Percentiles rank a stretch among this genome's conserved stretches.
These are phyloP conservation scores for Nymphalis urticae DNA, from an alignment of 2,888 invertebrate genomes.

Conservation along the genomic window DNA sequence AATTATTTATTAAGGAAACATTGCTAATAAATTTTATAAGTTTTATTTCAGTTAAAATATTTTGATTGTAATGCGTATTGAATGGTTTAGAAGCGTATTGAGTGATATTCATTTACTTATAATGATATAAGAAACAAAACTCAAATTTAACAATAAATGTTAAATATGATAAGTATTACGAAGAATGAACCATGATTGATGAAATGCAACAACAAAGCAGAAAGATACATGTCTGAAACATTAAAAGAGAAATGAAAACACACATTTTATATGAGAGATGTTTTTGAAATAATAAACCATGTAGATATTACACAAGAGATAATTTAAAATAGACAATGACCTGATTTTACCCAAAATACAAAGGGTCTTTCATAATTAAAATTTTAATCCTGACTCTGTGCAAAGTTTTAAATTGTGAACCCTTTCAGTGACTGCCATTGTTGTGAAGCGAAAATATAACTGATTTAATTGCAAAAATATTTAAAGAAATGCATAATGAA, in stretches of 20 bases:
- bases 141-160: too few relatives aligned
- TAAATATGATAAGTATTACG: background rate
- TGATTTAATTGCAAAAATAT: constrained; percentile 20
- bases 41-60: too few relatives aligned
- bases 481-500: constrained; percentile 14
- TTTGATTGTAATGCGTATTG: too few relatives aligned
- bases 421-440: constrained; percentile 30
- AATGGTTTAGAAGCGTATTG: too few relatives aligned
- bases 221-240: too few relatives aligned
- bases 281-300: background rate
- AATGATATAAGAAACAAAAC: too few relatives aligned
- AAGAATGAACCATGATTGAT: too few relatives aligned
- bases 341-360: constrained; percentile 26
- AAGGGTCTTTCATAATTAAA: constrained; percentile 37
- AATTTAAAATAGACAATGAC: constrained; percentile 31
- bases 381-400: constrained; percentile 39
- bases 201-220: too few relatives aligned
- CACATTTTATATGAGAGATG: background rate
- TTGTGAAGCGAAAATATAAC: constrained; percentile 22
- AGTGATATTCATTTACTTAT: too few relatives aligned
- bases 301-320: constrained; percentile 18
- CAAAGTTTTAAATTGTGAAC: constrained; percentile 38
- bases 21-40: too few relatives aligned
- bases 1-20: constrained; percentile 15
- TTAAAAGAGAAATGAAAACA: background rate